Conservation (phyloP, 2,797 vertebrate species). For the Enteromius trimaculatus region DNA sequence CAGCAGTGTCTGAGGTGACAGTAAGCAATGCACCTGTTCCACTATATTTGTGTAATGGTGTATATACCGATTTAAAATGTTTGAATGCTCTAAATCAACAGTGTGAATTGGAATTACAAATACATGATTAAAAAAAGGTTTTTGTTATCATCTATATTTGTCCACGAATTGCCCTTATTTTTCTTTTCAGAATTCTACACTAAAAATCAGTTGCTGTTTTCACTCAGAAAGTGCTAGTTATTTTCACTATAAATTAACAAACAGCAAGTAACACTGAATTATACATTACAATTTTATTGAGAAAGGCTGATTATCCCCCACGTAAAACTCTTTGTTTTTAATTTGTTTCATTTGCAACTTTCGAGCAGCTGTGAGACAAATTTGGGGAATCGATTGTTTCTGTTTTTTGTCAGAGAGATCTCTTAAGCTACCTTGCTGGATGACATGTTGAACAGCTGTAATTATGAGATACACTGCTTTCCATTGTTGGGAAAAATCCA, state of each 20-base stretch:
- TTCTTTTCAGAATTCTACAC: background rate
- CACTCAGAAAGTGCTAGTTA: background rate
- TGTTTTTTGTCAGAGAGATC: background rate
- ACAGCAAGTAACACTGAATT: background rate
- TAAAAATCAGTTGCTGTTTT: background rate
- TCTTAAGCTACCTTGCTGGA: background rate
- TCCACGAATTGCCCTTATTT: background rate
- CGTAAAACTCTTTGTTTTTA: background rate
- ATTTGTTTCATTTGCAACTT: background rate
- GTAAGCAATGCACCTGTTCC: constrained; percentile 25
- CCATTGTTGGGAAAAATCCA: constrained; percentile 28
- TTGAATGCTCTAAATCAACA: background rate
- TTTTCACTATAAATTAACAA: background rate
- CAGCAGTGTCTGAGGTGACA: constrained; percentile 5
- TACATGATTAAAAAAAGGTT: background rate
- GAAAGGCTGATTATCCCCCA: background rate
- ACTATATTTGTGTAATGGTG: background rate
- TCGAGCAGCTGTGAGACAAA: background rate
- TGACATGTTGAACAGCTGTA: background rate
- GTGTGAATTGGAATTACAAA: background rate
- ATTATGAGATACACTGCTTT: background rate
- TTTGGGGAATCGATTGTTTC: background rate
- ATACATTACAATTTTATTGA: background rate
- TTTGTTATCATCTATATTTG: background rate
- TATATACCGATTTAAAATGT: background rate